Evolutionary conservation across 2,113 vertebrate species (phyloP), one percentile per base, ranked within the genome.

Genomic region (Hemiprocne comata): DNA sequence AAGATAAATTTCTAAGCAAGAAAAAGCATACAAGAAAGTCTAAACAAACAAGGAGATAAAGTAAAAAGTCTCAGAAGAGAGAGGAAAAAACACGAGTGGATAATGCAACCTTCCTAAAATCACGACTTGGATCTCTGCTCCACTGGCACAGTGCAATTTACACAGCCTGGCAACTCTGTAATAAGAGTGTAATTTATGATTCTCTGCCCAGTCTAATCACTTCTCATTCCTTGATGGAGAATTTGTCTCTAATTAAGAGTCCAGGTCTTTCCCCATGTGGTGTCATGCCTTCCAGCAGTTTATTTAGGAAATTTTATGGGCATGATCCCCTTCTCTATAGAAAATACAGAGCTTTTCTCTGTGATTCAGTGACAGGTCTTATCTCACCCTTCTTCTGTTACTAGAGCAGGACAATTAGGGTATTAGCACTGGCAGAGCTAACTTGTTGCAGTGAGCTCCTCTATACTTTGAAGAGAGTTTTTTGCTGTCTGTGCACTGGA

Each of bases 351-450:
- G 26, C 26, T 89, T 60, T 61, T 81, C 26, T 78, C 0, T 51
- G 29, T 2, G 0, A 17, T 20, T 24, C 0, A 0, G n/a, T 48
- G 31, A 20, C 29, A 34, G 36, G 14, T 85, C 34, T 84, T 17
- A 14, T 66, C 34, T 77, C 17, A 20, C 18, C 77, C 29, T 62
- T 46, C 40, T 24, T 46, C 40, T 24, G 64, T 55, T 69, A 58
- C 14, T 38, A 48, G 46, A 72, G 58, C 28, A 64, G 74, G 21
- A 90, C 13, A 8, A 72, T 72, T 50, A 31, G 11, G 51, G 3
- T 28, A 23, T 69, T 58, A 44, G 28, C 40, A 46, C 50, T 42
- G 50, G 31, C 64, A 80, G 85, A 88, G 8, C 13, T 53, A 34
- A 38, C 11, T 8, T 54, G 79, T 79, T 86, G 26, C 24, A 53